These are phyloP conservation scores for Sceloporus undulatus DNA, from an alignment of 2,113 vertebrate genomes.

Conservation along the genomic window DNA sequence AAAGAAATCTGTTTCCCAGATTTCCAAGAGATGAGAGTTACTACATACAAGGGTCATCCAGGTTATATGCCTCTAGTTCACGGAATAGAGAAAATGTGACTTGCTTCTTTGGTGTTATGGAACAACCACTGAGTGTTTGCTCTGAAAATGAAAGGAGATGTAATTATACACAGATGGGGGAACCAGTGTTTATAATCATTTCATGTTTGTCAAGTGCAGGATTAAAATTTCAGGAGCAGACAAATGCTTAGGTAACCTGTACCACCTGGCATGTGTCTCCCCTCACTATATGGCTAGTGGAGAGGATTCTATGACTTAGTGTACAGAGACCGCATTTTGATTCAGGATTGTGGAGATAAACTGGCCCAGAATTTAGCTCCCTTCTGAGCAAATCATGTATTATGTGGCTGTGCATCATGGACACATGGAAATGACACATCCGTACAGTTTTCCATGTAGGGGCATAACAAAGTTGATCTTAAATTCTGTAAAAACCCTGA, in stretches of 20 bases:
- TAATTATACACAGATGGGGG: slow-evolving; percentile 28
- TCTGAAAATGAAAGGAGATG: slow-evolving; percentile 10
- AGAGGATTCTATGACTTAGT: neutral
- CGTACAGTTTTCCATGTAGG: neutral
- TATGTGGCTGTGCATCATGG: neutral
- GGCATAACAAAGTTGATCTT: neutral
- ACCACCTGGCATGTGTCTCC: neutral
- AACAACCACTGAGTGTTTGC: slow-evolving; percentile 12
- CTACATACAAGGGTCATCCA: slow-evolving; percentile 39
- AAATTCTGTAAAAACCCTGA: neutral
- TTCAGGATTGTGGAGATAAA: neutral
- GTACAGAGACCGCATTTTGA: neutral
- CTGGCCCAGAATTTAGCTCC: neutral
- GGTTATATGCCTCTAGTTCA: slow-evolving; percentile 47
- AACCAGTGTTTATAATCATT: slow-evolving; percentile 1
- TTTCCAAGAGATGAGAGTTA: slow-evolving; percentile 47
- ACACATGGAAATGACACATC: neutral
- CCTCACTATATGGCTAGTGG: neutral
- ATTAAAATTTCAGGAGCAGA: slow-evolving; percentile 20
- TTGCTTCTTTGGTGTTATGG: slow-evolving; percentile 3
- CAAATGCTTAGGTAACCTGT: slow-evolving; percentile 20
- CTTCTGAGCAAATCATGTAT: neutral
- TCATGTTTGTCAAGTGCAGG: neutral
- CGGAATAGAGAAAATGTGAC: slow-evolving; percentile 15
- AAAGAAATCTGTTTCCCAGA: slow-evolving; percentile 61